Conservation (phyloP, 2,113 vertebrate genomes). For the Engraulis encrasicolus region DNA sequence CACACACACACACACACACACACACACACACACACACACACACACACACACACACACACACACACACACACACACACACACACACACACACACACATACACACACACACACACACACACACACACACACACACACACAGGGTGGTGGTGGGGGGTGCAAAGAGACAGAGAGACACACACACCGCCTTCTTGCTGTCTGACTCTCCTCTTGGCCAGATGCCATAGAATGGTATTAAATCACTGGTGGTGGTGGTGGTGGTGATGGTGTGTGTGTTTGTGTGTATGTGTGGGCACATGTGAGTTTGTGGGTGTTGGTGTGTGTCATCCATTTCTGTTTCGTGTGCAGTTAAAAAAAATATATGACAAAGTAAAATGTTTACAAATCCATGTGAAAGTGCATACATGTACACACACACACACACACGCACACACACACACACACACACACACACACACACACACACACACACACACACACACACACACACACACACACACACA, state of each 20-base stretch:
- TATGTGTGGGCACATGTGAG: background rate
- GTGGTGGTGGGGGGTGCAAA: too few species aligned
- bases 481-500: background rate
- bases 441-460: background rate
- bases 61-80: background rate
- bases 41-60: background rate
- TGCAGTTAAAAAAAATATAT: slow-evolving; percentile 40
- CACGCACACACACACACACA: background rate
- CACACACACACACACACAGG: slow-evolving; percentile 7
- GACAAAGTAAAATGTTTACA: background rate
- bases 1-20: background rate
- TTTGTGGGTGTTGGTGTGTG: slow-evolving; percentile 8
- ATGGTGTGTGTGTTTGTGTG: background rate
- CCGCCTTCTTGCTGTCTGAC: slow-evolving; percentile 42
- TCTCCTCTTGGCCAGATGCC: background rate
- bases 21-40: background rate
- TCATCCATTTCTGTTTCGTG: slow-evolving; percentile 39
- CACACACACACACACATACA: background rate
- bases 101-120: slow-evolving; percentile 3
- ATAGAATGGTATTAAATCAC: slow-evolving; percentile 45
- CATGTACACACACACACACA: background rate
- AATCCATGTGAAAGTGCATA: background rate
- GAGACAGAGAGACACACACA: too few species aligned
- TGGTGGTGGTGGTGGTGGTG: slow-evolving; percentile 42
- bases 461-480: slow-evolving; percentile 2